Base-by-base conservation (phyloP, 2,113 vertebrate species). In the Tragelaphus strepsiceros region DNA sequence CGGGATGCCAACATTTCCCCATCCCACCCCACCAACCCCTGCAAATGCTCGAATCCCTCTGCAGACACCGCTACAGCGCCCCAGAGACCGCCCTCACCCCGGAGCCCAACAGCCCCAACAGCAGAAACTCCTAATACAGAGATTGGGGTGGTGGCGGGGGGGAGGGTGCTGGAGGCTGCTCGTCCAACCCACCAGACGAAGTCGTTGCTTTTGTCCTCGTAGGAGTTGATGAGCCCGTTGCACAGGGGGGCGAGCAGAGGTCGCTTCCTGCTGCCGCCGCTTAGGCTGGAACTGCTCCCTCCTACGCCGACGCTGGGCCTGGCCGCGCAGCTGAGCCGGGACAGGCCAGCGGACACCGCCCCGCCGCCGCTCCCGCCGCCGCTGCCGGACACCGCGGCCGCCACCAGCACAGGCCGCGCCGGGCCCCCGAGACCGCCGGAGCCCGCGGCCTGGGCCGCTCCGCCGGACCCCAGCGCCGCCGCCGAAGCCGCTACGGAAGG, bases 131-230 rank as follows among this genome's bases (percentile, higher is more conserved):
- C 6, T 19, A 53, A 46, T 1, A 6, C 0, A 61, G 39, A 26
- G 6, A 6, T 2, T 35, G 30, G 64, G 62, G 9, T 39, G 17
- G 17, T 5, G 2, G n/a, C 2, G 16, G 4, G 62, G 62, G 32
- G 32, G n/a, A 7, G 16, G 53, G 54, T 35, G n/a, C 6, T 74
- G 22, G 53, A 26, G 19, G 43, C 28, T 22, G 80, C 77, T 6
- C 43, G 17, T 12, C 80, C 9, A 54, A 99, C 99, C 99, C 97
- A 99, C 99, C 99, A 99, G 7, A 99, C 99, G 97, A 99, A 99
- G 86, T 99, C 99, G 98, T 99, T 99, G 99, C 99, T 99, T 98
- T 99, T 99, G 98, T 99, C 99, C 88, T 99, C 99, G 96, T 99
- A 99, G 1, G 99, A 99, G 96, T 99, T 99, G 90, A 99, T 98